phyloP scores from a whole-genome alignment of 2,113 vertebrate species.

The Thomomys bottae region DNA sequence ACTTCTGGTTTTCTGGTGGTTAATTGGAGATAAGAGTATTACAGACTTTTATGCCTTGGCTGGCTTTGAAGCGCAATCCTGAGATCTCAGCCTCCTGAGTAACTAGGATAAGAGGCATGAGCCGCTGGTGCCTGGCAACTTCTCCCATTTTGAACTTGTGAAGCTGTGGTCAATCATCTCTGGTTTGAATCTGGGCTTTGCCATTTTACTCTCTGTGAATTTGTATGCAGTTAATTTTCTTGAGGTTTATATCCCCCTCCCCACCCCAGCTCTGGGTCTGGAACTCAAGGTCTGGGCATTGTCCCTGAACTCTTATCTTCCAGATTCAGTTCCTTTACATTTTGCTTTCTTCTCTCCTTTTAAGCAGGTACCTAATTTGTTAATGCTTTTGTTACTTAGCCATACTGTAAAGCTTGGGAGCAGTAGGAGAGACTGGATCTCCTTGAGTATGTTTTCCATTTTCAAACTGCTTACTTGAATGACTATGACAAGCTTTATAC shows the following conservation, averaged over 20 bases:
- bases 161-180: constrained; percentile 19
- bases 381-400: constrained; percentile 8
- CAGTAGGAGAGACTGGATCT: not conserved
- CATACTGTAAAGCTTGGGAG: not conserved
- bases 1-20: too few relatives aligned
- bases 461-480: constrained; percentile 19
- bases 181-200: constrained; percentile 34
- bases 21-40: too few relatives aligned
- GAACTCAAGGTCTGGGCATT: too few relatives aligned
- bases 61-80: too few relatives aligned
- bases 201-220: constrained; percentile 4
- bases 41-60: too few relatives aligned
- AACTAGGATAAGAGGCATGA: too few relatives aligned
- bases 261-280: too few relatives aligned
- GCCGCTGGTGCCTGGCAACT: not conserved
- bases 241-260: not conserved
- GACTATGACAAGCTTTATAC: constrained; percentile 17
- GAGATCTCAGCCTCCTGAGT: too few relatives aligned
- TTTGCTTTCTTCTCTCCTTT: constrained; percentile 23
- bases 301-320: constrained; percentile 31
- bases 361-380: not conserved
- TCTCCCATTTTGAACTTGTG: constrained; percentile 37
- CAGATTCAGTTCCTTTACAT: constrained; percentile 21
- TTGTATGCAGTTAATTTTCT: constrained; percentile 5
- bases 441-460: not conserved